These are phyloP conservation scores for Temnothorax longispinosus DNA, from an alignment of 1,140 invertebrate genomes.

Conservation along the genomic window DNA sequence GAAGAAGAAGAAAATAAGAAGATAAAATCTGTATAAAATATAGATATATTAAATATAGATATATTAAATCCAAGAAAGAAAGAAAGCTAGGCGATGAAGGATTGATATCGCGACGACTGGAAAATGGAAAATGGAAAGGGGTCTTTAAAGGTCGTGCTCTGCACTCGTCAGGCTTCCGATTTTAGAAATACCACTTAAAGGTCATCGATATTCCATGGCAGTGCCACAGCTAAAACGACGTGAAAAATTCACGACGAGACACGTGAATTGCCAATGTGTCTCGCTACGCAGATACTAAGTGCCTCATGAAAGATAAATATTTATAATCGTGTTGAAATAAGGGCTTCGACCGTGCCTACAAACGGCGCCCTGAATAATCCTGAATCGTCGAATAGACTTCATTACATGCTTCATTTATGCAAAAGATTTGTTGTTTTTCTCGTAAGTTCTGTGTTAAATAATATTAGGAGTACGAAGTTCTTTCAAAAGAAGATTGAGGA, in stretches of 20 bases:
- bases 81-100: neutral
- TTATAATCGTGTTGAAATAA: slow-evolving; percentile 36
- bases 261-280: neutral
- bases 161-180: neutral
- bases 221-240: neutral
- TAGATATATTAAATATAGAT: neutral
- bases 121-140: neutral
- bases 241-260: slow-evolving; percentile 61
- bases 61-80: neutral
- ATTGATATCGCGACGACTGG: neutral
- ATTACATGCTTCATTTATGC: neutral
- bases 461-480: slow-evolving; percentile 1
- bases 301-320: slow-evolving; percentile 54
- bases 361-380: slow-evolving; percentile 15
- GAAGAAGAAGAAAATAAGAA: neutral
- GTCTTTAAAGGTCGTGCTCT: neutral
- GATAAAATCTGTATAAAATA: neutral
- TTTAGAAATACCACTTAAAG: slow-evolving; percentile 59
- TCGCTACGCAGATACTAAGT: slow-evolving; percentile 34
- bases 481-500: neutral
- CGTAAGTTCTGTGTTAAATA: neutral
- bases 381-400: neutral
- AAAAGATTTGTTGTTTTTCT: slow-evolving; percentile 13
- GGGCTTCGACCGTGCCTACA: neutral
- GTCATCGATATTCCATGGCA: slow-evolving; percentile 57